phyloP scores from a whole-genome alignment of 2,888 invertebrate genomes.

The Thera britannica region DNA sequence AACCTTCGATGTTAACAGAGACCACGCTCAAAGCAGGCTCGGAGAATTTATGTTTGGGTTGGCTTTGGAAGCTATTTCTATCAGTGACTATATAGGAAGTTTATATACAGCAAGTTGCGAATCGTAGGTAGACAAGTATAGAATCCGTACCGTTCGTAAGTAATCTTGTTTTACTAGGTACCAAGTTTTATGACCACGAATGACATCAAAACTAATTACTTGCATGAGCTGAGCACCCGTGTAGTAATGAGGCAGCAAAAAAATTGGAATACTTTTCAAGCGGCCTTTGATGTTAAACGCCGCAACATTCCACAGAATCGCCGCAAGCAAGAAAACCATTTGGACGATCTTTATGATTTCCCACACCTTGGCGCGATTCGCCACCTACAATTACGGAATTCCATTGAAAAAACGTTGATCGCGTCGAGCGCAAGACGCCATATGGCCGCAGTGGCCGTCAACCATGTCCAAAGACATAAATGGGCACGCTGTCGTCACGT shows the following conservation, averaged over 20 bases:
- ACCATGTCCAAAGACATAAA: conserved; percentile 83
- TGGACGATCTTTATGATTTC: conserved; percentile 48
- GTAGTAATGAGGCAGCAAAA: conserved; percentile 31
- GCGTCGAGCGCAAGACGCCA: conserved; percentile 68
- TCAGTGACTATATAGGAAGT: background rate
- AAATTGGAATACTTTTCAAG: conserved; percentile 26
- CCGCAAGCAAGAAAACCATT: conserved; percentile 28
- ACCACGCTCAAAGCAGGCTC: no score
- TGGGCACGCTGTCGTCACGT: conserved; percentile 83
- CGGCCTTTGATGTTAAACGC: conserved; percentile 22
- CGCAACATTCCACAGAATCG: conserved; percentile 32
- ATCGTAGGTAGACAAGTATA: conserved; percentile 20
- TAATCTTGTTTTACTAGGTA: conserved; percentile 39
- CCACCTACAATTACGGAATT: conserved; percentile 63
- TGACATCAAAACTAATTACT: conserved; percentile 41
- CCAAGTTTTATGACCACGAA: conserved; percentile 46
- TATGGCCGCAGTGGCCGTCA: conserved; percentile 78
- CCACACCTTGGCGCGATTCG: conserved; percentile 64
- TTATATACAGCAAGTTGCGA: background rate
- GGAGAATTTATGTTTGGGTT: no score
- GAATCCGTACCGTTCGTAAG: conserved; percentile 2
- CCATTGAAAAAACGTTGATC: conserved; percentile 69
- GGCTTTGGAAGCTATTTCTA: background rate
- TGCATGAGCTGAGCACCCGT: conserved; percentile 21
- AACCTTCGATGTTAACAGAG: no score